phyloP scores from a whole-genome alignment of 2,888 invertebrate species.

The Thecocarcelia acutangulata region DNA sequence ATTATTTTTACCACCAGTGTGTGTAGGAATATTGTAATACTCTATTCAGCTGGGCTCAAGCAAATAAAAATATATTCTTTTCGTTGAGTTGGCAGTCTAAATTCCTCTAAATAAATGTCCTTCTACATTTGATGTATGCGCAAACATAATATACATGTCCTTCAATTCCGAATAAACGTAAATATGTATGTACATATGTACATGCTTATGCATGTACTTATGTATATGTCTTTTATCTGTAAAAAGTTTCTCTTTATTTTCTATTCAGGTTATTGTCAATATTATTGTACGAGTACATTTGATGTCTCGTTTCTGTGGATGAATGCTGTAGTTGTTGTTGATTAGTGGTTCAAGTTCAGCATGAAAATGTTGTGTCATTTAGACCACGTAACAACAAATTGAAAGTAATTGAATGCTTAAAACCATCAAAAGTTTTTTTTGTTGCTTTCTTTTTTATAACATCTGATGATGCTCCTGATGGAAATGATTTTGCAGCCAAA shows the following conservation, averaged over 20 bases:
- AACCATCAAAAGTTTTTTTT: constrained; percentile 65
- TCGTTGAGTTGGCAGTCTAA: constrained; percentile 34
- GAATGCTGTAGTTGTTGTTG: constrained; percentile 36
- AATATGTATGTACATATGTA: background rate
- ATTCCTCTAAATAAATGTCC: constrained; percentile 44
- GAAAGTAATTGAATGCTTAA: constrained; percentile 75
- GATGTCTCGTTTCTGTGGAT: constrained; percentile 17
- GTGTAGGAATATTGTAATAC: background rate
- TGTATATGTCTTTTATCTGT: constrained; percentile 1
- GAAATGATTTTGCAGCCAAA: constrained; percentile 34
- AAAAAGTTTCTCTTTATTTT: background rate
- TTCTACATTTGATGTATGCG: background rate
- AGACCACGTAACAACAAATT: constrained; percentile 74
- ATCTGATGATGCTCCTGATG: constrained; percentile 41
- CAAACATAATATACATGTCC: background rate
- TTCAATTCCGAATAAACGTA: too few relatives aligned
- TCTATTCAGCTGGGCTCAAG: constrained; percentile 35
- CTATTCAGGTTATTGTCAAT: constrained; percentile 19
- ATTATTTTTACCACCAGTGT: too few relatives aligned
- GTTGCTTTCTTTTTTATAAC: constrained; percentile 31
- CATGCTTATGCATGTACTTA: too few relatives aligned
- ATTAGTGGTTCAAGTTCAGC: constrained; percentile 58
- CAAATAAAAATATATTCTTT: constrained; percentile 63
- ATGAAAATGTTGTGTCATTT: constrained; percentile 56
- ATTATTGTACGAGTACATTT: constrained; percentile 29